Conservation (phyloP, 2,113 vertebrate species). For the Syngnathus typhle region DNA sequence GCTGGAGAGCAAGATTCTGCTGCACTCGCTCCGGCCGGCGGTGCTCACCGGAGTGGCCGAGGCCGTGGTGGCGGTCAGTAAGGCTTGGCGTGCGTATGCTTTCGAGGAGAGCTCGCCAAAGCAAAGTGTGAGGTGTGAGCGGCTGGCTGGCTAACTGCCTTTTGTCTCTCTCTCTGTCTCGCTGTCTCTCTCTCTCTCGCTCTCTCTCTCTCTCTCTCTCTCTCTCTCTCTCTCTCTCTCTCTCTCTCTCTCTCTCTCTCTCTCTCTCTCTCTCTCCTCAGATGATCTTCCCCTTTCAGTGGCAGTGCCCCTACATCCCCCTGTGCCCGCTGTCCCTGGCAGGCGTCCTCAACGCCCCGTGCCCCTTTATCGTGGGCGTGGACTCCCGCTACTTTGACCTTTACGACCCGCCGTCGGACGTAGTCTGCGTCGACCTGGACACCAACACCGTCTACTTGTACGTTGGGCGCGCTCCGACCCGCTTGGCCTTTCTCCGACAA, state of each 20-base stretch:
- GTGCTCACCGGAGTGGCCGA: slow-evolving; percentile 96
- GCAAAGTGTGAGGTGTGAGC: background rate
- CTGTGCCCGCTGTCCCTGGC: slow-evolving; percentile 93
- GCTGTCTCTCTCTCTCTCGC: too few species aligned
- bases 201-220: too few species aligned
- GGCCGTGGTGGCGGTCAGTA: slow-evolving; percentile 94
- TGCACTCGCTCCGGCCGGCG: slow-evolving; percentile 93
- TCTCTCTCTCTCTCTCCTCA: slow-evolving; percentile 42
- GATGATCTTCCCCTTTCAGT: slow-evolving; percentile 99
- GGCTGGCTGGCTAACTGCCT: too few species aligned
- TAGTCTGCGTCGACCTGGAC: slow-evolving; percentile 97
- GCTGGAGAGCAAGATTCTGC: slow-evolving; percentile 90
- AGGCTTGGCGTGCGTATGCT: too few species aligned
- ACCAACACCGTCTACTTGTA: slow-evolving; percentile 96
- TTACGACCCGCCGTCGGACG: slow-evolving; percentile 92
- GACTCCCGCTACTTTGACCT: slow-evolving; percentile 98
- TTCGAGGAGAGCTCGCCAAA: background rate
- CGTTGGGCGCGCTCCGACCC: slow-evolving; percentile 37
- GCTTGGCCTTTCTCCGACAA: background rate
- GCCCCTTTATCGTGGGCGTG: slow-evolving; percentile 94
- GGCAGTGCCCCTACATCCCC: slow-evolving; percentile 97
- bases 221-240: too few species aligned
- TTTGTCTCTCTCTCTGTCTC: too few species aligned
- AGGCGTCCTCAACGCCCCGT: slow-evolving; percentile 88
- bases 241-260: too few species aligned